Evolutionary conservation across 2,797 vertebrate genomes (phyloP).

Genomic region (Malurus splendens): DNA sequence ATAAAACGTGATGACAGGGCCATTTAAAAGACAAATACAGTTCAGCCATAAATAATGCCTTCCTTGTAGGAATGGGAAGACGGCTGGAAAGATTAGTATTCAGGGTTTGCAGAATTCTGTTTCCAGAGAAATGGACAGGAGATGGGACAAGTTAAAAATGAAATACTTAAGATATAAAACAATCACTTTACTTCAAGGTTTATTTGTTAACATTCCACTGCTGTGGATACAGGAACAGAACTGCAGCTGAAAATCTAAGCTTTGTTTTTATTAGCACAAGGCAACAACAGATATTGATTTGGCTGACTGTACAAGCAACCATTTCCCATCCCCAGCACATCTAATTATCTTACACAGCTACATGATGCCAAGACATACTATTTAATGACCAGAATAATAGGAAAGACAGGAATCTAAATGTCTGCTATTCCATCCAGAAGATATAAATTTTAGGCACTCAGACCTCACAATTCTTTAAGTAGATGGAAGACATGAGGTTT

Average conservation of each 20-base stretch:
- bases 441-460: background rate
- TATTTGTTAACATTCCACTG: background rate
- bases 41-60: constrained; percentile 21
- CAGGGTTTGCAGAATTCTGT: background rate
- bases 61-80: background rate
- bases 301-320: background rate
- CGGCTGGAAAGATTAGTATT: background rate
- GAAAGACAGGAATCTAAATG: background rate
- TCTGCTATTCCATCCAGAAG: background rate
- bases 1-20: constrained; percentile 18
- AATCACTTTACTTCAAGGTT: background rate
- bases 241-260: background rate
- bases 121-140: background rate
- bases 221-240: background rate
- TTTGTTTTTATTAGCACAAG: background rate
- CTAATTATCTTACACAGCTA: constrained; percentile 15
- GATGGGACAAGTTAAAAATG: background rate
- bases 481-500: background rate
- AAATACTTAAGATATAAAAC: background rate
- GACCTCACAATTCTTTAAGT: background rate
- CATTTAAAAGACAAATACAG: constrained; percentile 45
- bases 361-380: background rate
- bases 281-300: constrained; percentile 16
- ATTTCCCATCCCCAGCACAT: background rate
- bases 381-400: background rate